These are phyloP conservation scores for Chouioia cunea DNA, from an alignment of 2,888 invertebrate species.

Conservation along the genomic window DNA sequence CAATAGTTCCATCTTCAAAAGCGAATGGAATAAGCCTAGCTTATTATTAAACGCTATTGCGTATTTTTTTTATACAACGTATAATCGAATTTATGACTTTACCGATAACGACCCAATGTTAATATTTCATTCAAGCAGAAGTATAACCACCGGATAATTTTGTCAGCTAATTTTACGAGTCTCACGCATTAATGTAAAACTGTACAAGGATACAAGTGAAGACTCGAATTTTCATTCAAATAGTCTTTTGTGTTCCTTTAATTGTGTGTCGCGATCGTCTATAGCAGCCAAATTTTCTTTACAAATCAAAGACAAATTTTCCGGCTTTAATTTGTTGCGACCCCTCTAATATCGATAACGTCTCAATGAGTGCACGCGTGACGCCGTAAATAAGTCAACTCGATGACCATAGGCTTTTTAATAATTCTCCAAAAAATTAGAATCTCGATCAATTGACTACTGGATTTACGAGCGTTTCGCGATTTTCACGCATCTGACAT, in stretches of 20 bases:
- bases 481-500: not conserved
- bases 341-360: conserved; percentile 25
- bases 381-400: conserved; percentile 34
- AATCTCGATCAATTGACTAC: not conserved
- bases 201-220: conserved; percentile 4
- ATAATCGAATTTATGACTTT: too few relatives aligned
- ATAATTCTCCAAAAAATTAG: not conserved
- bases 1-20: too few relatives aligned
- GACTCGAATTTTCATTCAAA: conserved; percentile 1
- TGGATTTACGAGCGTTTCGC: conserved; percentile 20
- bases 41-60: too few relatives aligned
- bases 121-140: too few relatives aligned
- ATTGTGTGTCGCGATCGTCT: too few relatives aligned
- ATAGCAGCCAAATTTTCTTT: too few relatives aligned
- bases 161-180: conserved; percentile 14
- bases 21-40: too few relatives aligned
- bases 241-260: too few relatives aligned
- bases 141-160: not conserved
- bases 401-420: not conserved
- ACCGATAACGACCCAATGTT: too few relatives aligned
- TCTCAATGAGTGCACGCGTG: conserved; percentile 36
- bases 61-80: too few relatives aligned
- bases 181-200: conserved; percentile 15
- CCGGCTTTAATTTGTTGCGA: not conserved
- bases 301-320: not conserved